Evolutionary conservation across 2,113 vertebrate genomes (phyloP).

Genomic region (Lates calcarifer): DNA sequence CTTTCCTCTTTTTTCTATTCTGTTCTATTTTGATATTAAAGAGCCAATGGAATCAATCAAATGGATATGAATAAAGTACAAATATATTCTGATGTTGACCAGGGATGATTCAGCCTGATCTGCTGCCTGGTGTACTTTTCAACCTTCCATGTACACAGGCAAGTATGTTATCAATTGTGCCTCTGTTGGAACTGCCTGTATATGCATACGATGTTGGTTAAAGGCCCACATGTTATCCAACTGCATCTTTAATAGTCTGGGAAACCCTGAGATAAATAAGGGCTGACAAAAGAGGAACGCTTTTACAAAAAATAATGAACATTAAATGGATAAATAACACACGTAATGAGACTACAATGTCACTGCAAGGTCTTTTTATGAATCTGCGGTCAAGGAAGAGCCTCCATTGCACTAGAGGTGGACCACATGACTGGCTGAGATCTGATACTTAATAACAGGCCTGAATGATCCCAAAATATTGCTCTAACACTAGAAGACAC

Average conservation of each 20-base stretch:
- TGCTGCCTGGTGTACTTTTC: background rate
- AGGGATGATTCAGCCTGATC: background rate
- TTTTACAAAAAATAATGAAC: background rate
- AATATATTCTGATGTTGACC: background rate
- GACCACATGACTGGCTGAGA: slow-evolving; percentile 14
- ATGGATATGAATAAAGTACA: too few species aligned
- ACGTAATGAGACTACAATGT: background rate
- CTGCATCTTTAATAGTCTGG: background rate
- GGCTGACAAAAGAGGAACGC: background rate
- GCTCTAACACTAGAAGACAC: slow-evolving; percentile 22
- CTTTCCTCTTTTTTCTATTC: too few species aligned
- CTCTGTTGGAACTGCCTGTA: too few species aligned
- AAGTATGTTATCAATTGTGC: background rate
- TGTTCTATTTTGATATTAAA: too few species aligned
- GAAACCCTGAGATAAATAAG: background rate
- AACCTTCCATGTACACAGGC: background rate
- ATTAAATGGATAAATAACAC: background rate
- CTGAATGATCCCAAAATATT: slow-evolving; percentile 1
- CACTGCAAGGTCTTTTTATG: background rate
- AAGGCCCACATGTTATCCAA: background rate
- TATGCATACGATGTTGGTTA: background rate
- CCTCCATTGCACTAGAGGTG: background rate
- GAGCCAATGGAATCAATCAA: too few species aligned
- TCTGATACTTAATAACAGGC: slow-evolving; percentile 37
- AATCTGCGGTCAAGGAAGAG: background rate